Evolutionary conservation across 2,888 invertebrate species (phyloP).

Genomic region (Coleophora flavipennella): DNA sequence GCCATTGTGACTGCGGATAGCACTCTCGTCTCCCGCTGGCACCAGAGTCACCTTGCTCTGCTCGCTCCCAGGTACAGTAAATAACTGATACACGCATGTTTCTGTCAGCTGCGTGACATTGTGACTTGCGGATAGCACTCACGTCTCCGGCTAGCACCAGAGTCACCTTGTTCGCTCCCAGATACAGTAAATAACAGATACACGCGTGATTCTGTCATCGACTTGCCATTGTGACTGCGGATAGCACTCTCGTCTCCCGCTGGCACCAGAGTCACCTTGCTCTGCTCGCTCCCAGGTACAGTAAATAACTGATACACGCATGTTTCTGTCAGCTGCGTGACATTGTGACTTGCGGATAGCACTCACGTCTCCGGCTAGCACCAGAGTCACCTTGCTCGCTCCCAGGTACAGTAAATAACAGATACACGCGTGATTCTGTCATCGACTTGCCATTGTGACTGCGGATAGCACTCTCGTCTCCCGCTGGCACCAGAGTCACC

Average conservation of each 20-base stretch:
- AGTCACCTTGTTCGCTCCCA: conserved; percentile 91
- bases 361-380: conserved; percentile 91
- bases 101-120: too few species aligned
- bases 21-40: conserved; percentile 90
- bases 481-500: too few species aligned
- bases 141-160: conserved; percentile 92
- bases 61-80: conserved; percentile 80
- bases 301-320: not conserved
- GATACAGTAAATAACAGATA: conserved; percentile 46
- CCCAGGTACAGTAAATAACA: conserved; percentile 65
- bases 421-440: not conserved
- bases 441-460: too few species aligned
- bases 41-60: conserved; percentile 84
- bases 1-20: too few species aligned
- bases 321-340: conserved; percentile 82
- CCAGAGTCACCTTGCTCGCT: conserved; percentile 91
- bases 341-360: conserved; percentile 96
- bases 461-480: too few species aligned
- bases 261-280: conserved; percentile 90
- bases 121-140: conserved; percentile 93
- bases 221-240: conserved; percentile 93
- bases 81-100: too few species aligned
- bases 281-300: conserved; percentile 84
- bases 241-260: conserved; percentile 90
- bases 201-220: conserved; percentile 87